Percentiles rank a stretch among this genome's conserved stretches.
Conservation (phyloP, 1,140 invertebrate species). For the Battus philenor region DNA sequence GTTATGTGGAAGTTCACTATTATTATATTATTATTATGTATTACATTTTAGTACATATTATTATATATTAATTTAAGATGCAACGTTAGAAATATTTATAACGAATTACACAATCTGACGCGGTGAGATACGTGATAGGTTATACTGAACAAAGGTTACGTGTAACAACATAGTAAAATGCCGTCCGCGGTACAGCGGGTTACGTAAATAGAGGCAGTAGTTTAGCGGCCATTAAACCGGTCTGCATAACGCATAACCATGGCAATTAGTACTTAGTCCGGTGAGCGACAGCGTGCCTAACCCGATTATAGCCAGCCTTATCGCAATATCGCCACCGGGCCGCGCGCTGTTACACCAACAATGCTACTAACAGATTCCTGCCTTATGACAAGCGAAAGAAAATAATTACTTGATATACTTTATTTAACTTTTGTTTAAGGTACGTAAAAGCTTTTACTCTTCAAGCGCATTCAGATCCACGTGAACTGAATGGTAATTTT, state of each 20-base stretch:
- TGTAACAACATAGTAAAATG: constrained; percentile 9
- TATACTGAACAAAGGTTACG: constrained; percentile 6
- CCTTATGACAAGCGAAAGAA: constrained; percentile 46
- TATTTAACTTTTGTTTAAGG: no score
- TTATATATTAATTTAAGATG: no score
- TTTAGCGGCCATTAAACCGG: constrained; percentile 51
- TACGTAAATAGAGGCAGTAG: constrained; percentile 44
- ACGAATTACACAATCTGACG: no score
- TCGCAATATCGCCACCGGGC: constrained; percentile 40
- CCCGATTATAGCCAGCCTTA: constrained; percentile 58
- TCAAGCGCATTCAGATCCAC: no score
- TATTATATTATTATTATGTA: no score
- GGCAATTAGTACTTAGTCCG: constrained; percentile 64
- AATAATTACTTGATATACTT: constrained; percentile 30
- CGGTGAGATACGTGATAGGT: no score
- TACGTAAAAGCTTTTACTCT: no score
- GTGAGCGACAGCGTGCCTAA: constrained; percentile 66
- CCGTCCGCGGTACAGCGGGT: constrained; percentile 14
- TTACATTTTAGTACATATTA: no score
- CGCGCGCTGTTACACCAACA: constrained; percentile 16
- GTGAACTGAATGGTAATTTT: no score
- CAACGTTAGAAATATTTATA: no score
- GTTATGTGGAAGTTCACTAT: no score
- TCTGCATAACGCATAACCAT: constrained; percentile 44
- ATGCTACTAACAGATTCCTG: constrained; percentile 54